These are phyloP conservation scores for Sipha maydis DNA, from an alignment of 2,888 invertebrate species.

Conservation along the genomic window DNA sequence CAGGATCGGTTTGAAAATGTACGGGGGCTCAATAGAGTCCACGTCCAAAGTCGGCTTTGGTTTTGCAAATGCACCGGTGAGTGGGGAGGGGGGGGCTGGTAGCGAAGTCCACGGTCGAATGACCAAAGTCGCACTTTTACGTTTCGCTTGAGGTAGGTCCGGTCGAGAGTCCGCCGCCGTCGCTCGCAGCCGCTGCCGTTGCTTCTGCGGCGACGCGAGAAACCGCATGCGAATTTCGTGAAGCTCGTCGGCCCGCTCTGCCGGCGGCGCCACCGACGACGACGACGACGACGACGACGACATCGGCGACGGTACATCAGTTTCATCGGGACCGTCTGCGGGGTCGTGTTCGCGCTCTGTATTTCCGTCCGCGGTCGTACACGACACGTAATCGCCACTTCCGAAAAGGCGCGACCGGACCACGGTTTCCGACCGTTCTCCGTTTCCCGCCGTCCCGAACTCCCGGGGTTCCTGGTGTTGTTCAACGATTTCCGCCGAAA, in stretches of 20 bases:
- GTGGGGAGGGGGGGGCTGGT: no score
- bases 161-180: neutral
- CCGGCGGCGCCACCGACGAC: conserved; percentile 10
- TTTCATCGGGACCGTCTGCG: conserved; percentile 56
- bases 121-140: neutral
- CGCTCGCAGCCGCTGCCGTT: no score
- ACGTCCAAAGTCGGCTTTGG: no score
- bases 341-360: conserved; percentile 23
- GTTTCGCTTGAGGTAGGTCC: neutral
- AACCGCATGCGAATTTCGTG: conserved; percentile 35
- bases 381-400: neutral
- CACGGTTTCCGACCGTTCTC: no score
- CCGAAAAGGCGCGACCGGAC: neutral
- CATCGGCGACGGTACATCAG: conserved; percentile 41
- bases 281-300: neutral
- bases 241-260: conserved; percentile 27
- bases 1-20: no score
- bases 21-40: no score
- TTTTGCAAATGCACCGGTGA: no score
- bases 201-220: neutral
- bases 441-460: no score
- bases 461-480: no score
- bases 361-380: neutral
- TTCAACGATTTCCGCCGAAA: neutral
- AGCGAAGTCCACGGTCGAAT: neutral